phyloP scores from a whole-genome alignment of 2,888 invertebrate genomes.

The Temnothorax rugatulus region DNA sequence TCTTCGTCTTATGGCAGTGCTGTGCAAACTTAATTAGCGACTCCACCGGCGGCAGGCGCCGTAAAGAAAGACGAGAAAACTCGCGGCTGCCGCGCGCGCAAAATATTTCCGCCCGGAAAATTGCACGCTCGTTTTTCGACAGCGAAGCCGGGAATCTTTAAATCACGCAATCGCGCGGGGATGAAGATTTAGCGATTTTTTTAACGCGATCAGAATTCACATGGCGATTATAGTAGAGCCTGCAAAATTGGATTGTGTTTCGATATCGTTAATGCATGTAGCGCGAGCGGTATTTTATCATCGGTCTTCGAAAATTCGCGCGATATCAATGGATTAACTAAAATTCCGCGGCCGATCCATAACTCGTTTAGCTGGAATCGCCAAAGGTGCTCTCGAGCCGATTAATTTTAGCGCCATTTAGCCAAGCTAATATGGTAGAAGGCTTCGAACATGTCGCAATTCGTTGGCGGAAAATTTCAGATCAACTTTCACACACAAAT shows the following conservation, averaged over 20 bases:
- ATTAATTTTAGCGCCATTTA: conserved; percentile 46
- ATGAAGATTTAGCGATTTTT: conserved; percentile 9
- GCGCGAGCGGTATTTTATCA: conserved; percentile 8
- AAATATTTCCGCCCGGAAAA: conserved; percentile 40
- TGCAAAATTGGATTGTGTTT: conserved; percentile 20
- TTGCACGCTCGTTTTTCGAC: conserved; percentile 36
- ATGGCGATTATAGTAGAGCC: not conserved
- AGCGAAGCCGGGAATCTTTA: not conserved
- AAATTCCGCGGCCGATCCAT: conserved; percentile 30
- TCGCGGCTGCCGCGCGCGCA: conserved; percentile 29
- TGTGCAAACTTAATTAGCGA: conserved; percentile 80
- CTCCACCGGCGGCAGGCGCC: conserved; percentile 61
- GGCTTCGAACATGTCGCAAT: conserved; percentile 18
- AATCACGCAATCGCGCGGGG: not conserved
- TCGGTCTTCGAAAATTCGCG: conserved; percentile 34
- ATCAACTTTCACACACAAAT: conserved; percentile 47
- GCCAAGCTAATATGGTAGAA: conserved; percentile 19
- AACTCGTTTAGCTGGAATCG: conserved; percentile 38
- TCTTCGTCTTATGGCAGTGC: conserved; percentile 73
- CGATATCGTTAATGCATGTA: conserved; percentile 27
- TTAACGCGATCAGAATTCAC: conserved; percentile 3
- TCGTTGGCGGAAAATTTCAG: conserved; percentile 19
- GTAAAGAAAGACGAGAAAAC: conserved; percentile 69
- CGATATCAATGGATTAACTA: conserved; percentile 36
- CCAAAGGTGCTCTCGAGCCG: conserved; percentile 1